Base-by-base conservation (phyloP, 1,140 invertebrate species). In the Atta colombica region DNA sequence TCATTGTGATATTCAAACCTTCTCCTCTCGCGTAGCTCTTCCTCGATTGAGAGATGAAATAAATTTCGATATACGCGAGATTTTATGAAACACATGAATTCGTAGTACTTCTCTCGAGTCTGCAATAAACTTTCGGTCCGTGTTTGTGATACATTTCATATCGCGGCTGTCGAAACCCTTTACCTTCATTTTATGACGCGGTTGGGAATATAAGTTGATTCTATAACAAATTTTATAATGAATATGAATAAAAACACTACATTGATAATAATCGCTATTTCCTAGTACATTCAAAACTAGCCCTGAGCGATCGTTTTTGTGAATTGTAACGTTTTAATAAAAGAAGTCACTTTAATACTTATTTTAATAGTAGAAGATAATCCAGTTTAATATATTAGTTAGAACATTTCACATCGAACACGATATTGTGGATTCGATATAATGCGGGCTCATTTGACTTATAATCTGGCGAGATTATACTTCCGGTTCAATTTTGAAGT, bases 81-180 rank as follows among this genome's bases (percentile, higher is more conserved):
- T 84, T 84, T 84, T 74, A 74, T 74, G 80, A 82, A 82, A 82
- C 80, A 61, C 80, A 61, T 58, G 69, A 75, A 49, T 7, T 28
- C 55, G 7, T 75, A 75, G 69, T 61, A 84, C 55, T 84, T 84
- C 69, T 71, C 55, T 84, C 69, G 69, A 45, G 69, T 61, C 39
- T 55, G 80, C 69, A 61, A 84, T 84, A 84, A 84, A 84, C 80
- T 84, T 84, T 74, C 60, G 80, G 69, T 2, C 53, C 18, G 25
- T 60, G 68, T 74, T 82, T 60, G 55, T 39, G 25, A 82, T 60
- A 82, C 68, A 74, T 82, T 74, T 60, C 53, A 61, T 82, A 8
- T n/a, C 39, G 39, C 69, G 55, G 25, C 69, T 61, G 53, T 31
- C 80, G 69, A 84, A 82, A 84, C 28, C n/a, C 18, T 84, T 74